Conservation (phyloP, 2,113 vertebrate genomes). For the Noctilio leporinus region DNA sequence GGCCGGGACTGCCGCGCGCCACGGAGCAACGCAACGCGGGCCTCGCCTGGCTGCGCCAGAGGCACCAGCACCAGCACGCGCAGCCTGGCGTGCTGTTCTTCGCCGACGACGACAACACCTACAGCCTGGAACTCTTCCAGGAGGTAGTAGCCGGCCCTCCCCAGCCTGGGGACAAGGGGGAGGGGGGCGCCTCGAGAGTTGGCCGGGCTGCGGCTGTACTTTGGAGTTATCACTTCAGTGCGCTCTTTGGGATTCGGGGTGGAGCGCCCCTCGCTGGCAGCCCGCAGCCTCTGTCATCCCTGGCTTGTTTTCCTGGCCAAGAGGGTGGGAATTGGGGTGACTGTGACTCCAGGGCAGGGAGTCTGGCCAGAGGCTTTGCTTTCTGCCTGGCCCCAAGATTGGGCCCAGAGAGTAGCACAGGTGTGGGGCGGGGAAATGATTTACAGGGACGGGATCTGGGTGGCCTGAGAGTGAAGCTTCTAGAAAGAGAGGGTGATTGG, state of each 20-base stretch:
- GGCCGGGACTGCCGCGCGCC: constrained; percentile 91
- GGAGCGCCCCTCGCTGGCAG: background rate
- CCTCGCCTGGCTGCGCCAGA: constrained; percentile 90
- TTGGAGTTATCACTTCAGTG: background rate
- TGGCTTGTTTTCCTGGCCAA: background rate
- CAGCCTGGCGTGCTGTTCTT: constrained; percentile 94
- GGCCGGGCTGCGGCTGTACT: background rate
- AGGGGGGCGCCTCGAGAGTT: background rate
- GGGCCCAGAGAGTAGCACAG: background rate
- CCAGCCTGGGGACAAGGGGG: no score
- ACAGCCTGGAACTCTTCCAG: constrained; percentile 97
- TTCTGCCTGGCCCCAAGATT: no score
- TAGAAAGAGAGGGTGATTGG: no score
- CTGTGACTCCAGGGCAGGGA: background rate
- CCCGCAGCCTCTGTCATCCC: background rate
- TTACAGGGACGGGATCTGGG: background rate
- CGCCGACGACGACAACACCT: constrained; percentile 98
- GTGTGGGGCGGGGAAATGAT: background rate
- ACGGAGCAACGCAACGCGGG: constrained; percentile 96
- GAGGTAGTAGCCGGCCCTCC: constrained; percentile 82
- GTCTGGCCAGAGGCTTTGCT: background rate
- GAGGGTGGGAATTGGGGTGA: no score
- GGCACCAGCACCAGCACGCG: constrained; percentile 77
- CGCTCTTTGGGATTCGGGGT: background rate
- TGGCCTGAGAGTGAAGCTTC: background rate